Base-by-base conservation (phyloP, 1,140 invertebrate species). In the Mactra quadrangularis region DNA sequence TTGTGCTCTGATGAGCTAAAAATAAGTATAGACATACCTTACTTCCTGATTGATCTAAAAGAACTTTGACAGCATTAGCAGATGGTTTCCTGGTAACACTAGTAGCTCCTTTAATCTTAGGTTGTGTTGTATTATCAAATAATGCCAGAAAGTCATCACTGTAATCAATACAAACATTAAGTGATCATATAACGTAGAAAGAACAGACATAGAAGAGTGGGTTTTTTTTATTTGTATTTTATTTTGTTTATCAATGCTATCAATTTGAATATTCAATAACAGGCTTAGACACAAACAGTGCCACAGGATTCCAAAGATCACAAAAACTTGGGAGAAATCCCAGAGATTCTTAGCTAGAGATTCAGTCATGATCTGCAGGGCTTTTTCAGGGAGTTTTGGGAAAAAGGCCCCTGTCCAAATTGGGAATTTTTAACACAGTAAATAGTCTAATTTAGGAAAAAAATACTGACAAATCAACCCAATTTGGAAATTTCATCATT, bases 141-240 rank as follows among this genome's bases (percentile, higher is more conserved):
- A 92, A 84, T 2, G 89, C 88, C 27, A 92, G 52, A 62, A 92
- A 92, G 45, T 92, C 92, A 84, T 89, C 88, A 35, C 89, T 90
- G 78, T 52, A 50, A 31, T 15, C 6, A 62, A 62, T 33, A 62
- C 25, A 33, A 62, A n/a, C 15, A 19, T 15, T 53, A 17, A 9
- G 7, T 47, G 7, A 47, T 9, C 7, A 47, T 17, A 9, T 17
- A 47, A 47, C 7, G 17, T 47, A 47, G 7, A 47, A 17, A 47
- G 17, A 47, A 9, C 7, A 9, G 41, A 47, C 41, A 47, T 47
- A 47, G 17, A 9, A 47, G 7, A 47, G 41, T 9, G 41, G 17
- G 7, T 47, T 47, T 47, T 9, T 9, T 9, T 47, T 9, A 9
- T 17, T 47, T 9, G 17, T 17, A 47, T 47, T 7, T 47, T 17